Evolutionary conservation across 2,888 invertebrate species (phyloP).

Genomic region (Cataglyphis livida): DNA sequence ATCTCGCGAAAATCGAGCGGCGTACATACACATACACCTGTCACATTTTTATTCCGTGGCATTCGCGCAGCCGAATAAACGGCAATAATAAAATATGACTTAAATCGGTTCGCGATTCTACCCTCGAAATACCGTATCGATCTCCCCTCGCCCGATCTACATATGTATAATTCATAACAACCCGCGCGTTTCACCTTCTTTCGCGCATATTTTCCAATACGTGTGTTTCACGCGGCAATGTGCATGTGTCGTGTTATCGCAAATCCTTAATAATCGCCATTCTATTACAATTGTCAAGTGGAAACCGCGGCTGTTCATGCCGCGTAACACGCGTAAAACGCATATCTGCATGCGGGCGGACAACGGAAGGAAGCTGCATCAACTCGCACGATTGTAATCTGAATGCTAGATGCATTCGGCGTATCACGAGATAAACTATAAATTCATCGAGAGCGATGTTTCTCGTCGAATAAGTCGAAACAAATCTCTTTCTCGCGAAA

Average conservation of each 20-base stretch:
- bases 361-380: constrained; percentile 3
- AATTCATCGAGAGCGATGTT: not conserved
- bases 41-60: constrained; percentile 25
- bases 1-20: constrained; percentile 14
- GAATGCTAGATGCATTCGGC: not conserved
- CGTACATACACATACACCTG: not conserved
- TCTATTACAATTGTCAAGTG: constrained; percentile 15
- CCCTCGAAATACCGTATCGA: constrained; percentile 49
- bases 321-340: constrained; percentile 12
- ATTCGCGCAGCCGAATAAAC: constrained; percentile 1
- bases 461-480: not conserved
- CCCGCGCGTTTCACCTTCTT: constrained; percentile 19
- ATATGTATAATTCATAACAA: constrained; percentile 42
- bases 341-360: not conserved
- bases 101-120: constrained; percentile 41
- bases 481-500: not conserved
- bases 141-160: not conserved
- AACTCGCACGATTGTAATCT: not conserved
- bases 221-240: not conserved
- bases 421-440: not conserved
- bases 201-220: not conserved
- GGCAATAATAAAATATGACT: constrained; percentile 50
- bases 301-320: constrained; percentile 26
- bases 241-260: not conserved
- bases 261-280: constrained; percentile 13